Conservation (phyloP, 2,888 invertebrate species). For the Bombyx huttoni region DNA sequence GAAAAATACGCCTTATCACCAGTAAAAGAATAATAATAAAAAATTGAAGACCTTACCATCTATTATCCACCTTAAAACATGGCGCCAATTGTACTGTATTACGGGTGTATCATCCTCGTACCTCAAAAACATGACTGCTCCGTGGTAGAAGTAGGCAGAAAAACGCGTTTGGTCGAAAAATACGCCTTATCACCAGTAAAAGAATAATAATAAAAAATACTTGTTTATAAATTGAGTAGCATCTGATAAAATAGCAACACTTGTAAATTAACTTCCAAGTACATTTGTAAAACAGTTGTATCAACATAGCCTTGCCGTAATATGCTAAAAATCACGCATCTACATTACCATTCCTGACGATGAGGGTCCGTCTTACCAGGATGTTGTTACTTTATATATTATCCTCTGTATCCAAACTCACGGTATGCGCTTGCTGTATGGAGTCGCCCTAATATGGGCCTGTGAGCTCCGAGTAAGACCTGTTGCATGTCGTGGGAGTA, state of each 20-base stretch:
- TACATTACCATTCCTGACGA: not conserved
- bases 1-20: too few species aligned
- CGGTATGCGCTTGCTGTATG: not conserved
- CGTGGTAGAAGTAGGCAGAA: too few species aligned
- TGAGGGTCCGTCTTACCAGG: not conserved
- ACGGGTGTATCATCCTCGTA: too few species aligned
- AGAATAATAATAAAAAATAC: not conserved
- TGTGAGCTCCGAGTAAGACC: not conserved
- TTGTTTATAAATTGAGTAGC: not conserved
- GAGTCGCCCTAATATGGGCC: not conserved
- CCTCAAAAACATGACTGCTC: too few species aligned
- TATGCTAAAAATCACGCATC: not conserved
- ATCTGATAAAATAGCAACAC: not conserved
- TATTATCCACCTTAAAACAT: too few species aligned
- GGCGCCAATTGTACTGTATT: too few species aligned
- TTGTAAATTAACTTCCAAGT: not conserved
- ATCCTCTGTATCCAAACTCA: too few species aligned
- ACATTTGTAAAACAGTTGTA: not conserved
- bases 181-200: too few species aligned
- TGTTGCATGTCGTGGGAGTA: not conserved
- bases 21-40: too few species aligned
- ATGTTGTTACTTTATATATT: too few species aligned
- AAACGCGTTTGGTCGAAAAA: too few species aligned
- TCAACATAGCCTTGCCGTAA: not conserved
- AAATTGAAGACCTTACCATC: too few species aligned